phyloP scores from a whole-genome alignment of 1,140 invertebrate species.

The Lepidostoma basale region DNA sequence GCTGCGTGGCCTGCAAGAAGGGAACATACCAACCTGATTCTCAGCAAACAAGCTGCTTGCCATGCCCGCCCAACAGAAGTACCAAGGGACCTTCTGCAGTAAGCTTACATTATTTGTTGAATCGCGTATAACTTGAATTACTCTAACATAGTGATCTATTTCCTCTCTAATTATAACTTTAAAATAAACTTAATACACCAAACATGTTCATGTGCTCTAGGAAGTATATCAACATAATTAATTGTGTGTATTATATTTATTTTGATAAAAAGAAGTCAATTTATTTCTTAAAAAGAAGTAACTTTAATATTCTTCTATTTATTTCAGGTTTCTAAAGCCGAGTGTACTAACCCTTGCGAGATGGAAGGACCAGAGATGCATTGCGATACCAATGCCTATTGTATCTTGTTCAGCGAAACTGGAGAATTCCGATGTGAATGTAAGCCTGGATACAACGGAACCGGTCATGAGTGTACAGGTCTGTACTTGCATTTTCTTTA shows the following conservation, averaged over 20 bases:
- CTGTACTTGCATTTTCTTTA: conserved; percentile 40
- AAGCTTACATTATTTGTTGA: too few relatives aligned
- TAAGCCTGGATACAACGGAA: conserved; percentile 92
- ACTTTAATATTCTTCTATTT: too few relatives aligned
- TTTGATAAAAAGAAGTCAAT: too few relatives aligned
- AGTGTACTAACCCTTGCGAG: conserved; percentile 91
- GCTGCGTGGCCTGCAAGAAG: conserved; percentile 87
- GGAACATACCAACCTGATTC: conserved; percentile 92
- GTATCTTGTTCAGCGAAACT: conserved; percentile 83
- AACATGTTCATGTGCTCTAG: too few relatives aligned
- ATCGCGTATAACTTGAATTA: too few relatives aligned
- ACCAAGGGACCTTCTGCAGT: conserved; percentile 82
- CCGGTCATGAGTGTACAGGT: conserved; percentile 77
- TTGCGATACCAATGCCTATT: conserved; percentile 88
- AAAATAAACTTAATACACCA: too few relatives aligned
- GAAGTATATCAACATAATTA: too few relatives aligned
- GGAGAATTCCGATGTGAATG: conserved; percentile 92
- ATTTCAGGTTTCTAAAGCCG: conserved; percentile 73
- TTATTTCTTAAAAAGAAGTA: too few relatives aligned
- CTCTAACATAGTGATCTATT: too few relatives aligned
- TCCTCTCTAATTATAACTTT: too few relatives aligned
- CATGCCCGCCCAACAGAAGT: conserved; percentile 91
- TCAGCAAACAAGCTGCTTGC: conserved; percentile 86
- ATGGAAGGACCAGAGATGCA: conserved; percentile 82
- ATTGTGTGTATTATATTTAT: background rate